These are phyloP conservation scores for Anorthoa munda DNA, from an alignment of 2,888 invertebrate genomes.

Conservation along the genomic window DNA sequence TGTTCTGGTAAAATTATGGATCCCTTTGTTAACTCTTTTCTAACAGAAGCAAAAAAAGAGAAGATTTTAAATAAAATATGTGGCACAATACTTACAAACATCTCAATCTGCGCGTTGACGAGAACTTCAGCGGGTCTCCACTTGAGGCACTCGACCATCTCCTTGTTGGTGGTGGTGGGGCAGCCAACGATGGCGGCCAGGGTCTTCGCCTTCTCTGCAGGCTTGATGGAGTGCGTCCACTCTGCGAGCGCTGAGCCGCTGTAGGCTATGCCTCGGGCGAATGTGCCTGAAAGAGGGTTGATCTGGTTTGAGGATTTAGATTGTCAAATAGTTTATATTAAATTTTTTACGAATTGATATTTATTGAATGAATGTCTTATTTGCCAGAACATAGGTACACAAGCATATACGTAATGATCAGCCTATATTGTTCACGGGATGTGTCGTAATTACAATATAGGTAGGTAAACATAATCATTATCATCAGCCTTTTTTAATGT, in stretches of 20 bases:
- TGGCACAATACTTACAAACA: constrained; percentile 90
- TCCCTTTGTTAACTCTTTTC: not conserved
- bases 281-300: constrained; percentile 84
- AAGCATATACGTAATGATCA: no score
- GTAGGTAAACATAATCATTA: no score
- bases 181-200: constrained; percentile 92
- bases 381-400: no score
- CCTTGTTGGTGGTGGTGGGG: constrained; percentile 86
- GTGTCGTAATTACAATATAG: no score
- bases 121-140: constrained; percentile 91
- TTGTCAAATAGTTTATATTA: not conserved
- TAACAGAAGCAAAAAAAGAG: not conserved
- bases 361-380: no score
- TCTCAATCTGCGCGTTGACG: constrained; percentile 89
- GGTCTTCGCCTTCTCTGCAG: constrained; percentile 91
- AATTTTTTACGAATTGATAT: not conserved
- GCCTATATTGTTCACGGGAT: no score
- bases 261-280: constrained; percentile 92
- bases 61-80: not conserved
- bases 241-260: constrained; percentile 93
- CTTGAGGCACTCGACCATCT: constrained; percentile 92
- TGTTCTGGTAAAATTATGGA: not conserved
- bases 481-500: no score
- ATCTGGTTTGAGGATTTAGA: no score
- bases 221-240: constrained; percentile 91